Evolutionary conservation across 1,140 invertebrate species (phyloP).

Genomic region (Zaprionus camerounensis): DNA sequence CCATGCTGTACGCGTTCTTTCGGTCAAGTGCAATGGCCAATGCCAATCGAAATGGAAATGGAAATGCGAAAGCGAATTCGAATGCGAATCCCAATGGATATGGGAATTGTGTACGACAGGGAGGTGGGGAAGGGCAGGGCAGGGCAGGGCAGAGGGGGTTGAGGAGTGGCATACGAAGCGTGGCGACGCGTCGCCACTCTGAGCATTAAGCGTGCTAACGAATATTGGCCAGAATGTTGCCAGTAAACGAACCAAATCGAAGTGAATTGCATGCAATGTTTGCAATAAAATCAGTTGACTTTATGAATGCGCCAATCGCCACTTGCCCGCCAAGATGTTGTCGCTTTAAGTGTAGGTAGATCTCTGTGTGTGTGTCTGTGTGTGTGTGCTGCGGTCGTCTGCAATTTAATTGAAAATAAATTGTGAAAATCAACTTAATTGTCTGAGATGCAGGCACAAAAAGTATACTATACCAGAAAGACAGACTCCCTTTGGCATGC

Average conservation of each 20-base stretch:
- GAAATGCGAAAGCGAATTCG: conserved; percentile 19
- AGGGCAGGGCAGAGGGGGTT: neutral
- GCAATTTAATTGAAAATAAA: conserved; percentile 7
- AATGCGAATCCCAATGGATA: conserved; percentile 15
- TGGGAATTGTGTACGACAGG: neutral
- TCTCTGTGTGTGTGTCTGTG: neutral
- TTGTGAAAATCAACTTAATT: neutral
- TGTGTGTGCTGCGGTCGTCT: neutral
- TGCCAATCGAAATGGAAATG: conserved; percentile 40
- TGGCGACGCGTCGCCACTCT: conserved; percentile 41
- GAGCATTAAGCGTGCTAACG: conserved; percentile 69
- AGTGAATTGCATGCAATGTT: conserved; percentile 15
- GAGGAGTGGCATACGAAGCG: conserved; percentile 18
- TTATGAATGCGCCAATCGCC: conserved; percentile 50
- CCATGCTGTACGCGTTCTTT: conserved; percentile 21
- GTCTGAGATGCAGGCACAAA: neutral
- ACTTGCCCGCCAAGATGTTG: neutral
- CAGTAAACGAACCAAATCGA: conserved; percentile 10
- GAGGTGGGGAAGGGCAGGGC: neutral
- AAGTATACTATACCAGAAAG: neutral
- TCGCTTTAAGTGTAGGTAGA: neutral
- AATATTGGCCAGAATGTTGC: conserved; percentile 50
- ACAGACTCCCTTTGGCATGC: too few species aligned
- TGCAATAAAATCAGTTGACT: conserved; percentile 70
- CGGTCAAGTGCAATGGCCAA: conserved; percentile 47